A percentile compares a stretch with the other conserved stretches of the same genome.
These are phyloP conservation scores for Trididemnum clinides DNA, from an alignment of 23 tunicate genomes.

Conservation along the genomic window DNA sequence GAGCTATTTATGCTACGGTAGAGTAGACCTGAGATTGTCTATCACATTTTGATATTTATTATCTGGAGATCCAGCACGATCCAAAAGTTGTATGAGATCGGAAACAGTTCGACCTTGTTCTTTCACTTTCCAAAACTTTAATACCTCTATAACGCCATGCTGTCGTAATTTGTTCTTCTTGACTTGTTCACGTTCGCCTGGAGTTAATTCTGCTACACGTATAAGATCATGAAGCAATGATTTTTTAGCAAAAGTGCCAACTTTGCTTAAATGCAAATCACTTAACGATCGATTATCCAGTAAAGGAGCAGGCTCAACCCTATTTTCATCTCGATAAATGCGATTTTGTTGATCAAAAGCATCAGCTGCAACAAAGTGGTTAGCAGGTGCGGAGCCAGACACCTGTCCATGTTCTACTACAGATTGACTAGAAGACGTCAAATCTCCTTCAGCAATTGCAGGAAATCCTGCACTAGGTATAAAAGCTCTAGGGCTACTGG, in stretches of 20 bases:
- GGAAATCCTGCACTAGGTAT: not conserved
- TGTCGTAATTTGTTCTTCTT: not conserved
- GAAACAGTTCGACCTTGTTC: not conserved
- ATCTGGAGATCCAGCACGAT: not conserved
- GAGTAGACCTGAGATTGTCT: not conserved
- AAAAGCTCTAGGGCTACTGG: not conserved
- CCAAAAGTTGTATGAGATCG: not conserved
- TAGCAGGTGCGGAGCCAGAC: not conserved
- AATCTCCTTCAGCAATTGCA: not conserved
- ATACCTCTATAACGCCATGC: not conserved
- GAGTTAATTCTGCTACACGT: not conserved
- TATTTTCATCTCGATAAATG: not conserved
- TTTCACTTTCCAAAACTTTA: constrained; percentile 3
- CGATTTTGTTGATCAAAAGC: not conserved
- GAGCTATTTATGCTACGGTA: not conserved
- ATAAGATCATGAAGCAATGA: not conserved
- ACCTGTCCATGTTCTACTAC: not conserved
- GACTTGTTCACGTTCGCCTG: not conserved
- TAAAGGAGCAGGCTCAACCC: not conserved
- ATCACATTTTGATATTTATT: not conserved
- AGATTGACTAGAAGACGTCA: not conserved
- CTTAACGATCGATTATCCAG: not conserved
- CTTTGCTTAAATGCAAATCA: not conserved
- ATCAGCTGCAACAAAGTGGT: not conserved
- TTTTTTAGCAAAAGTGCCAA: not conserved